Percentiles rank a stretch among this genome's conserved stretches.
These are phyloP conservation scores for Ethmia dodecea DNA, from an alignment of 2,888 invertebrate species.

Conservation along the genomic window DNA sequence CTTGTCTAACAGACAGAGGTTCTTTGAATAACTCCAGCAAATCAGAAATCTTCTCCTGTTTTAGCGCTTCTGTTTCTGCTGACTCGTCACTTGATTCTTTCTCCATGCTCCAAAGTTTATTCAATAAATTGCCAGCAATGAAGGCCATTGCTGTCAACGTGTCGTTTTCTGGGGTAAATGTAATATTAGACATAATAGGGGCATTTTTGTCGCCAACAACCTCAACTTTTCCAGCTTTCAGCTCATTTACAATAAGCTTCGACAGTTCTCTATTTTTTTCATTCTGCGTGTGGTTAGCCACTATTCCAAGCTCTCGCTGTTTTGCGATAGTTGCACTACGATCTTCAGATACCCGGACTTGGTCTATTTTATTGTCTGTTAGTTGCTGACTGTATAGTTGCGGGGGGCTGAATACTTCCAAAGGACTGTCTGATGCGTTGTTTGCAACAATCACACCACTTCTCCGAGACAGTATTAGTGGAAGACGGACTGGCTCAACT, in stretches of 20 bases:
- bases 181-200: slow-evolving; percentile 55
- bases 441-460: slow-evolving; percentile 25
- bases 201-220: slow-evolving; percentile 46
- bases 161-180: slow-evolving; percentile 65
- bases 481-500: slow-evolving; percentile 24
- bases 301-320: slow-evolving; percentile 27
- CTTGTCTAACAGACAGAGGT: slow-evolving; percentile 57
- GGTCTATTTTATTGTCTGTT: slow-evolving; percentile 58
- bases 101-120: slow-evolving; percentile 64
- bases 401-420: slow-evolving; percentile 51
- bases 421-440: slow-evolving; percentile 30
- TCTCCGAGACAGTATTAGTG: slow-evolving; percentile 33
- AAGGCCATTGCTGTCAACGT: slow-evolving; percentile 64
- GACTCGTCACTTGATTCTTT: slow-evolving; percentile 44
- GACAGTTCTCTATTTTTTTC: slow-evolving; percentile 52
- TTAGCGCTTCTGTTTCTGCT: slow-evolving; percentile 46
- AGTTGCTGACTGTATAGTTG: slow-evolving; percentile 43
- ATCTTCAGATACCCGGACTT: slow-evolving; percentile 20
- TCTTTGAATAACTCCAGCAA: slow-evolving; percentile 61
- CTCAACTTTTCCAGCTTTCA: slow-evolving; percentile 50
- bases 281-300: slow-evolving; percentile 42
- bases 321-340: slow-evolving; percentile 22
- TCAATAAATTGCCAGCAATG: slow-evolving; percentile 65
- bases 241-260: slow-evolving; percentile 57
- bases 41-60: slow-evolving; percentile 57